Evolutionary conservation across 2,888 invertebrate species (phyloP), one percentile per base, ranked within the genome.

Genomic region (Omphaloscelis lunosa): DNA sequence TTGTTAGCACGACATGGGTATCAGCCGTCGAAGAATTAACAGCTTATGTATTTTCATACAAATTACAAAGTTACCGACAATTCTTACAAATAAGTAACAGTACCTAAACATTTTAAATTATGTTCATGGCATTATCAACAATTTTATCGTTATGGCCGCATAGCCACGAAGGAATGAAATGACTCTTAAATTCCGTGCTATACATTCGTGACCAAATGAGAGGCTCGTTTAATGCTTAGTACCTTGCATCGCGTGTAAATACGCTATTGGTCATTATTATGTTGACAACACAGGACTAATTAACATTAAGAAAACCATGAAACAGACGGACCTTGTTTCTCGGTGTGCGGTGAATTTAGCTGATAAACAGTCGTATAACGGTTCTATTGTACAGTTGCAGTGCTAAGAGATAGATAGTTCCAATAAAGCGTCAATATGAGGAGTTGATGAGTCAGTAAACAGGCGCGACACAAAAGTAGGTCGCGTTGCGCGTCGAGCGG

Each of bases 241-340:
- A 80, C 71, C 74, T 72, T 69, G 78, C 79, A 76, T 87, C 68
- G 76, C 86, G 86, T 82, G 80, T 86, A 72, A 87, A 86, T 84
- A 82, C 73, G 56, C 69, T 66, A 87, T 86, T 75, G 73, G 75
- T 84, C 82, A 87, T 79, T 72, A 79, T 80, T 72, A 83, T 67
- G 84, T 80, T 79, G 88, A 86, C 82, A 87, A 77, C 82, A 68
- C 75, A 61, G 67, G 73, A 75, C 78, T 84, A 87, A 87, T 81
- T 79, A 83, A 86, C 80, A 78, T 74, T 77, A 70, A 72, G 48
- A 77, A 84, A 86, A 51, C 74, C 79, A 72, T 69, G 41, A 77
- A 84, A 87, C 82, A 82, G 83, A 67, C 74, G 71, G 51, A 39
- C 63, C 63, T 59, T 88, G 82, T 80, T 83, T 72, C 69, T 75